Conservation (phyloP, 2,113 vertebrate species). For the Triplophysa siluroides region DNA sequence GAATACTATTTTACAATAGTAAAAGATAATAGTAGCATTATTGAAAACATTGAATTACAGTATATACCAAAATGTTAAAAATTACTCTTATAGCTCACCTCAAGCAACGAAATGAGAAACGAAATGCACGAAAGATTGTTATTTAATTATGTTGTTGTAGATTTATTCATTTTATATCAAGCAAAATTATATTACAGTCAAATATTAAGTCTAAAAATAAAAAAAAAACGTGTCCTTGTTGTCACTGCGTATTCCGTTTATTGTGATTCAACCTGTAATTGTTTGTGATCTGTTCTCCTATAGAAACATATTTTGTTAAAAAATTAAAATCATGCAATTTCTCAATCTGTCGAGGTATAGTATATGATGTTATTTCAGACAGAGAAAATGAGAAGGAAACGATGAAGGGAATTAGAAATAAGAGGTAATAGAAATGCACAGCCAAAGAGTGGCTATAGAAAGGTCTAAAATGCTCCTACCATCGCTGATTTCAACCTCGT, state of each 20-base stretch:
- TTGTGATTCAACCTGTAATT: neutral
- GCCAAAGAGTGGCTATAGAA: constrained; percentile 41
- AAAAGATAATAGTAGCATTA: no score
- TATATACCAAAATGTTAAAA: no score
- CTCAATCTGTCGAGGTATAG: neutral
- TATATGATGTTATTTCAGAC: neutral
- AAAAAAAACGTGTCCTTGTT: no score
- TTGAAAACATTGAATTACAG: no score
- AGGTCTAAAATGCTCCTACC: constrained; percentile 69
- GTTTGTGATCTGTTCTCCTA: neutral
- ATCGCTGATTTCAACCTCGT: constrained; percentile 84
- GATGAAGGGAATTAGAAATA: constrained; percentile 2
- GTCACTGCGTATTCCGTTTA: no score
- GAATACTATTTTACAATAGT: no score
- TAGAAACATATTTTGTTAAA: neutral
- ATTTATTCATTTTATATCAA: no score
- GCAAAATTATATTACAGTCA: no score
- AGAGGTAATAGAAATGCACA: constrained; percentile 8
- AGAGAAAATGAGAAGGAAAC: neutral
- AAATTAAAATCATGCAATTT: neutral
- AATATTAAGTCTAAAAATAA: no score
- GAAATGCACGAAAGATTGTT: no score
- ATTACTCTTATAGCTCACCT: neutral
- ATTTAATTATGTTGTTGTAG: no score
- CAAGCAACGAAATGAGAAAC: no score